phyloP scores from a whole-genome alignment of 2,113 vertebrate species.

The Odontophorus gujanensis region DNA sequence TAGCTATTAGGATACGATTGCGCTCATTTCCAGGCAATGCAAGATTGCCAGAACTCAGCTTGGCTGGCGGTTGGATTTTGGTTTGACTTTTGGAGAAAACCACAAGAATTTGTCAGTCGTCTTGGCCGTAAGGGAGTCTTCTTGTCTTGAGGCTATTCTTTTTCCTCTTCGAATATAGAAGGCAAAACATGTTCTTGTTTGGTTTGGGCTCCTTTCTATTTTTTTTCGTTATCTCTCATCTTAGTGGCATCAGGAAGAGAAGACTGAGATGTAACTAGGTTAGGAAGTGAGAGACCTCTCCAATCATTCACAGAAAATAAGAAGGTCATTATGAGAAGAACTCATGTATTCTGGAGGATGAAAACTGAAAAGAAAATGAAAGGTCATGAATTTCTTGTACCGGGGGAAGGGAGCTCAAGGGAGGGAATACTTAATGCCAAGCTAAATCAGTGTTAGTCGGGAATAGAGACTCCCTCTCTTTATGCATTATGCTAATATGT shows the following conservation, averaged over 20 bases:
- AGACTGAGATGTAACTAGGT: not conserved
- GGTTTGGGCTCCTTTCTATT: not conserved
- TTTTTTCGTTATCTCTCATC: not conserved
- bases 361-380: slow-evolving; percentile 17
- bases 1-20: slow-evolving; percentile 85
- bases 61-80: slow-evolving; percentile 77
- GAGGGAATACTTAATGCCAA: slow-evolving; percentile 42
- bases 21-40: slow-evolving; percentile 84
- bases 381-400: slow-evolving; percentile 1
- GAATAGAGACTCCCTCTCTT: slow-evolving; percentile 63
- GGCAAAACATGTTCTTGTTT: slow-evolving; percentile 54
- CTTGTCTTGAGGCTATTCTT: slow-evolving; percentile 74
- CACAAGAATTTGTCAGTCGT: slow-evolving; percentile 85
- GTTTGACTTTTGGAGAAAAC: slow-evolving; percentile 87
- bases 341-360: not conserved
- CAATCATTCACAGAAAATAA: not conserved
- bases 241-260: not conserved
- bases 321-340: not conserved
- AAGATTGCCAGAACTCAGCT: slow-evolving; percentile 73
- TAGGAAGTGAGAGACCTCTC: not conserved
- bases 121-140: slow-evolving; percentile 77
- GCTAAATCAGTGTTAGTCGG: slow-evolving; percentile 67
- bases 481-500: slow-evolving; percentile 66
- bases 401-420: slow-evolving; percentile 2
- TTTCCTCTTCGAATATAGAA: slow-evolving; percentile 69